These are phyloP conservation scores for Scaptomyza cyrtandrae DNA, from an alignment of 2,888 invertebrate genomes.

Conservation along the genomic window DNA sequence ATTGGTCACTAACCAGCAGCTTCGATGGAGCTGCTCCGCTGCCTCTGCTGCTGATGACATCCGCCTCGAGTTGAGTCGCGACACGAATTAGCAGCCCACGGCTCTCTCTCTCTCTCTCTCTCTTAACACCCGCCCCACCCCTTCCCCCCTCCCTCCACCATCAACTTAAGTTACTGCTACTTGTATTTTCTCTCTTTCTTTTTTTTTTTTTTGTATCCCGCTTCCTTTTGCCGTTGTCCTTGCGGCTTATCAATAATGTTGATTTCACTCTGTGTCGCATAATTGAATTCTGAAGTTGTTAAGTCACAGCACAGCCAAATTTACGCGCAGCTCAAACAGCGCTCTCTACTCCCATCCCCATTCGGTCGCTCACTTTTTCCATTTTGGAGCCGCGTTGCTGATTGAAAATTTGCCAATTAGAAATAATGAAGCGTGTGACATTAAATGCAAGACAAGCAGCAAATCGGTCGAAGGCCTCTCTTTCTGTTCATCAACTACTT, in stretches of 20 bases:
- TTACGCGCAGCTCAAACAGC: conserved; percentile 62
- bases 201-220: conserved; percentile 6
- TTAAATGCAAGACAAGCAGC: conserved; percentile 79
- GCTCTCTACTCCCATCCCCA: neutral
- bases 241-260: conserved; percentile 82
- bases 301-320: conserved; percentile 75
- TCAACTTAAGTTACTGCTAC: neutral
- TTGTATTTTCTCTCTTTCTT: conserved; percentile 10
- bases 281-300: conserved; percentile 81
- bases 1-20: conserved; percentile 47
- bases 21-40: conserved; percentile 17
- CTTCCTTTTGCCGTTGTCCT: conserved; percentile 67
- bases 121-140: neutral
- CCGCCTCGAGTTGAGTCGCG: conserved; percentile 18
- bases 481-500: too few relatives aligned
- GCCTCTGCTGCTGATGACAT: conserved; percentile 42
- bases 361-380: conserved; percentile 14
- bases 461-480: conserved; percentile 66
- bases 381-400: conserved; percentile 50
- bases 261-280: conserved; percentile 80
- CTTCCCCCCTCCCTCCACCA: neutral
- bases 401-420: conserved; percentile 80
- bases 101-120: neutral
- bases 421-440: conserved; percentile 80
- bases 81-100: conserved; percentile 18